A percentile compares a stretch with the other conserved stretches of the same genome.
Conservation (phyloP, 37 sponge, comb jelly and placozoan genomes). For the Diacarnus erythraeanus region DNA sequence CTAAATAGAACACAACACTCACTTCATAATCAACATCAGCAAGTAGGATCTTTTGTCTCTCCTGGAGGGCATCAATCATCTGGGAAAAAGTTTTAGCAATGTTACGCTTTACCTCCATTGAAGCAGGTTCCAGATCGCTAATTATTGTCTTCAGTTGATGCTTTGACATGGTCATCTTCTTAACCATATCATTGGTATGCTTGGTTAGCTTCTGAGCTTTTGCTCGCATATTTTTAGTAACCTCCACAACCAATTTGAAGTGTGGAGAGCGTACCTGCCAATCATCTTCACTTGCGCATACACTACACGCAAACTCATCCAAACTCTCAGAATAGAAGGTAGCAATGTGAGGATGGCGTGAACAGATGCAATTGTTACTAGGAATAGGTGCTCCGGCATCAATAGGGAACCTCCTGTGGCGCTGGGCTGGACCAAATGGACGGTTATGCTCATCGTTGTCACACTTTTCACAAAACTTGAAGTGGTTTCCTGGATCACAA, state of each 20-base stretch:
- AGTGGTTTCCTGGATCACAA: conserved; percentile 44
- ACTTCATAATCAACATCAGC: conserved; percentile 42
- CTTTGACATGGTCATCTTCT: conserved; percentile 13
- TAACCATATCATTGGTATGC: conserved; percentile 2
- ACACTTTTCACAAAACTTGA: conserved; percentile 57
- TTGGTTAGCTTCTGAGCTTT: conserved; percentile 11
- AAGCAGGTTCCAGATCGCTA: conserved; percentile 27
- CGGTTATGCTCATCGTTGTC: conserved; percentile 54
- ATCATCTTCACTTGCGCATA: conserved; percentile 18
- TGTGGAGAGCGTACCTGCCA: background rate
- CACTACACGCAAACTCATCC: conserved; percentile 47
- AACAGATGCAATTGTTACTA: conserved; percentile 2
- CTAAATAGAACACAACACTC: too few relatives aligned
- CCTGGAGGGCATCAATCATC: conserved; percentile 32
- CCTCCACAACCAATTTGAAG: conserved; percentile 28
- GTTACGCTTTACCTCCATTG: conserved; percentile 10
- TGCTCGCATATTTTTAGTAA: conserved; percentile 7
- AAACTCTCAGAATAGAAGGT: conserved; percentile 24
- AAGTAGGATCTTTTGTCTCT: conserved; percentile 40
- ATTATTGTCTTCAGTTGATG: background rate
- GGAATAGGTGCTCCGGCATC: conserved; percentile 6
- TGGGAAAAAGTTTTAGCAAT: conserved; percentile 37
- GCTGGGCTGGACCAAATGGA: conserved; percentile 40
- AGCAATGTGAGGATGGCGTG: conserved; percentile 14
- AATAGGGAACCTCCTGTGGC: conserved; percentile 50